Evolutionary conservation across 2,888 invertebrate species (phyloP), one percentile per base, ranked within the genome.

Genomic region (Dasypolia templi): DNA sequence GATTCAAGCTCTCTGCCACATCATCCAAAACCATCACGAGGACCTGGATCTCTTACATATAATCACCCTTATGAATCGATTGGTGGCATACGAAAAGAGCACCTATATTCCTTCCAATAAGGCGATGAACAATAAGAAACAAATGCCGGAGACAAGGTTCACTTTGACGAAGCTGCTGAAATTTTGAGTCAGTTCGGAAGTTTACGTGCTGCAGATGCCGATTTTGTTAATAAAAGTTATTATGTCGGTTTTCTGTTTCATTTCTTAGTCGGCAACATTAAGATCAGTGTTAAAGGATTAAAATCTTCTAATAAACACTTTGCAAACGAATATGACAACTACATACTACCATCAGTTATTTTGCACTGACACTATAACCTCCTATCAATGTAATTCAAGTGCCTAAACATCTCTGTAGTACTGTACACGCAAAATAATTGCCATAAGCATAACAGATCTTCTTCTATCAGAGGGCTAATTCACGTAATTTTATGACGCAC

Each of bases 91-190:
- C 70, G 87, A 91, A 3, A 86, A 89, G 46, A 74, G 62, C 4
- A 91, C 93, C 0, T 88, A 90, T 73, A 88, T 91, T 0, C 91
- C 91, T 0, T 81, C 64, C 0, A 75, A 89, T 14, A 72, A 14
- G 17, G 73, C 71, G 0, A 87, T 86, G 6, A 85, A 92, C 56
- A 86, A 92, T 32, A 95, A 92, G 79, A 94, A 94, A 75, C 93
- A 93, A 78, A 94, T 93, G 87, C 93, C 94, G 0, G 95, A 95
- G 81, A 92, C 93, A 0, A 89, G 91, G 59, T 94, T 89, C 44
- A 92, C 94, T 2, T 83, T 95, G 69, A 95, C 94, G 0, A 95
- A 93, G 75, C 71, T 86, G 14, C 46, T 86, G 42, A 87, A 84
- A 53, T 87, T 87, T 81, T 67, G 53, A 75, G 9, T 49, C 35